Percentiles rank a stretch among this genome's conserved stretches.
These are phyloP conservation scores for Anhinga anhinga DNA, from an alignment of 2,113 vertebrate genomes.

Conservation along the genomic window DNA sequence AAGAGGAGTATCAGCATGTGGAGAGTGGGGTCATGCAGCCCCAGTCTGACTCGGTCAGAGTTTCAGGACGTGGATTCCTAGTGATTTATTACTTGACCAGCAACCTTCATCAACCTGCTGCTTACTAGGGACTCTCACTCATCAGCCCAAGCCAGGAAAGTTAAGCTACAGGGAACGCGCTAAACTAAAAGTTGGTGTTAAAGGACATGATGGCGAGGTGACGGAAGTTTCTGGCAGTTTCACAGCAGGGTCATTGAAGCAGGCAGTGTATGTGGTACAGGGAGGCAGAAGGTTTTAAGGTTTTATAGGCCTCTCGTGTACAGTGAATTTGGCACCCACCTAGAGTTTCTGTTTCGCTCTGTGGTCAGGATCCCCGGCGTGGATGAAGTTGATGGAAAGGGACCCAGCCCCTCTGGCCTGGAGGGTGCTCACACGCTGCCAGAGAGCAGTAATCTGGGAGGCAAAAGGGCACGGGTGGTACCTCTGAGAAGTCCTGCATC, in stretches of 20 bases:
- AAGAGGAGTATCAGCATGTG: not conserved
- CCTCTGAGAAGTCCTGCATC: not conserved
- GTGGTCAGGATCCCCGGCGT: not conserved
- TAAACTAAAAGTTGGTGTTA: not conserved
- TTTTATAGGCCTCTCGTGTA: not conserved
- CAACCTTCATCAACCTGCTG: not conserved
- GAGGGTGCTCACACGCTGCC: not conserved
- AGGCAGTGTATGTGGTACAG: not conserved
- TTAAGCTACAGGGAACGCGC: not conserved
- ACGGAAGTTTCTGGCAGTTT: not conserved
- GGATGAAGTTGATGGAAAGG: not conserved
- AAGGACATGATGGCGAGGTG: not conserved
- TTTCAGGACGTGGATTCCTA: not conserved
- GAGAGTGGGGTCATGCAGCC: not conserved
- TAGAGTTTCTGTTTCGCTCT: not conserved
- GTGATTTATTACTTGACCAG: not conserved
- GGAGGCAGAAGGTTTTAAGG: not conserved
- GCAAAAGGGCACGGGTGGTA: rapidly evolving
- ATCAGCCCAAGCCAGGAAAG: not conserved
- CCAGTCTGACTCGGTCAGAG: not conserved
- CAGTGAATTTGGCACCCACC: not conserved
- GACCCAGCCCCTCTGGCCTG: not conserved
- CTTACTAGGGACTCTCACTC: not conserved
- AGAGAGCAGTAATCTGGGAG: not conserved
- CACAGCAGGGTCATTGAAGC: not conserved